These are phyloP conservation scores for Peucedramus taeniatus DNA, from an alignment of 2,113 vertebrate genomes.

Conservation along the genomic window DNA sequence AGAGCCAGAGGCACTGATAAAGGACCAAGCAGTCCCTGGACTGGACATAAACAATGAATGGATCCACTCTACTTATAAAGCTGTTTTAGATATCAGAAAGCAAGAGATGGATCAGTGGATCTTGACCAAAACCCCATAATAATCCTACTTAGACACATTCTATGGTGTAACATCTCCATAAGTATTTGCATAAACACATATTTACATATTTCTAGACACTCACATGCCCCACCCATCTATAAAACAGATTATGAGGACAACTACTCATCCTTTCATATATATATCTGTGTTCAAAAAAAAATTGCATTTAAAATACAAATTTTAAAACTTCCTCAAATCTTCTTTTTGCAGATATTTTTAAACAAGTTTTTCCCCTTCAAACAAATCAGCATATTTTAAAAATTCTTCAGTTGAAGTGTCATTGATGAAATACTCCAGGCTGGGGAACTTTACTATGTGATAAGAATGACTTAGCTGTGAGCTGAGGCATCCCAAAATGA, in stretches of 20 bases:
- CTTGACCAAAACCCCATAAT: not conserved
- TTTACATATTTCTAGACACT: not conserved
- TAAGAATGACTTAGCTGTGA: conserved; percentile 20
- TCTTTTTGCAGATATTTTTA: not conserved
- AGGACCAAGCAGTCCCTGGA: not conserved
- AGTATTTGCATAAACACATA: not conserved
- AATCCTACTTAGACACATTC: accelerated
- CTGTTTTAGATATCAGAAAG: not conserved
- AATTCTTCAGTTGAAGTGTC: not conserved
- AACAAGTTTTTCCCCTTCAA: not conserved
- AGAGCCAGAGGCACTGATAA: not conserved
- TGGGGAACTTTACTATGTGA: not conserved
- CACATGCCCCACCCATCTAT: not conserved
- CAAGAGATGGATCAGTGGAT: not conserved
- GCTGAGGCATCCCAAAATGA: conserved; percentile 7
- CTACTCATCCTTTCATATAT: not conserved
- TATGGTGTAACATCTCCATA: accelerated
- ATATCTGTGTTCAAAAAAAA: not conserved
- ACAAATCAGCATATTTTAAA: conserved; percentile 7
- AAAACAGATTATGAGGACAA: not conserved
- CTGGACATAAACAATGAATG: accelerated
- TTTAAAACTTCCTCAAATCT: not conserved
- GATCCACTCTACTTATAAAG: not conserved
- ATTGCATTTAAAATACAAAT: not conserved
- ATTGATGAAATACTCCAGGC: not conserved